Evolutionary conservation across 2,113 vertebrate species (phyloP), one percentile per base, ranked within the genome.

Genomic region (Rhinopithecus roxellana): DNA sequence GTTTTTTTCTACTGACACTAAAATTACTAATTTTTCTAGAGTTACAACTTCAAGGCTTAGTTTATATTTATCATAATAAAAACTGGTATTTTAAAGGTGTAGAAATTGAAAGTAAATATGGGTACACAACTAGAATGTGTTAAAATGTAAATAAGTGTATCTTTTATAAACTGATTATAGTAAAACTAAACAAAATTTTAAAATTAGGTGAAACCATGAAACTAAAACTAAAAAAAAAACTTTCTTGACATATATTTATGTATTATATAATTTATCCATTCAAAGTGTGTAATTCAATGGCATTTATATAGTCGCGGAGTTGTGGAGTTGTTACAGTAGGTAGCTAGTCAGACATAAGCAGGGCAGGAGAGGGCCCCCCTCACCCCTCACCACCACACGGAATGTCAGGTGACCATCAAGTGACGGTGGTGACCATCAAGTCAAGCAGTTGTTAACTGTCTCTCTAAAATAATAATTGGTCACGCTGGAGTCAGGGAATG

Each of bases 121-220:
- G 20, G 10, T 57, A 22, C 23, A 85, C 45, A 91, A 23, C 69
- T 72, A 74, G 67, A 91, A 82, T 86, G 35, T 89, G 11, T 85
- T 89, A 64, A 59, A 81, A 48, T 86, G 16, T 45, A 83, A 85
- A 78, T 61, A 75, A 25, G 8, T 72, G 14, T 78, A 11, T 64
- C 27, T 81, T 64, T 45, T 45, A 92, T 72, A 85, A 84, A 48
- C 52, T 9, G 1, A 48, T 52, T 77, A 3, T 80, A 75, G 10
- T 45, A 89, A 93, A 94, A 52, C 12, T 70, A 74, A 90, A 18
- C 2, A 77, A 78, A 90, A 77, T 64, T 94, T 78, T 64, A 74
- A 88, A 94, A 90, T 87, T 92, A 89, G 80, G 13, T 67, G n/a
- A 78, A 79, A 80, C 5, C 45, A 25, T 70, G 20, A 94, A 84